Evolutionary conservation across 2,888 invertebrate species (phyloP).

Genomic region (Clepsis dumicolana): DNA sequence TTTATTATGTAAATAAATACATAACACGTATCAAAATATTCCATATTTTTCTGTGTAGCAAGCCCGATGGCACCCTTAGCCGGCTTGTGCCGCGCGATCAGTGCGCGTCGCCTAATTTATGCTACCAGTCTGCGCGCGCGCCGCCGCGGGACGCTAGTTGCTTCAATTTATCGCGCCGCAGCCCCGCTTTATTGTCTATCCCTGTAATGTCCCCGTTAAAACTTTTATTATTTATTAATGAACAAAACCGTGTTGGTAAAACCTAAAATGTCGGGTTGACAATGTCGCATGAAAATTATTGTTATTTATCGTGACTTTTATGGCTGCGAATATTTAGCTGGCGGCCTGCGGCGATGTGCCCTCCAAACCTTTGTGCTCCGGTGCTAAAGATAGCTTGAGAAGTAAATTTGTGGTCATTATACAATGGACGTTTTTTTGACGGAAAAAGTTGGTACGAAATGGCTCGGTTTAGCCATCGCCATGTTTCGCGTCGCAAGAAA

Average conservation of each 20-base stretch:
- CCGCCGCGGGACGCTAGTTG: constrained; percentile 65
- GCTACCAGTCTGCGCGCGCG: constrained; percentile 55
- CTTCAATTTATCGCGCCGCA: constrained; percentile 65
- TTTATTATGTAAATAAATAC: no score
- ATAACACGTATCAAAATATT: no score
- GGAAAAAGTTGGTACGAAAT: no score
- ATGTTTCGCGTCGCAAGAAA: no score
- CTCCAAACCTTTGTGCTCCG: constrained; percentile 25
- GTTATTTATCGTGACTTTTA: constrained; percentile 41
- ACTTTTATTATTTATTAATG: constrained; percentile 75
- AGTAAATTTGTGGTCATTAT: constrained; percentile 2
- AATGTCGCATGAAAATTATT: constrained; percentile 40
- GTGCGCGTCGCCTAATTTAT: constrained; percentile 59
- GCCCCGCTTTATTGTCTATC: constrained; percentile 55
- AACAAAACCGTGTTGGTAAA: constrained; percentile 34
- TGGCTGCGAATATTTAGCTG: constrained; percentile 37
- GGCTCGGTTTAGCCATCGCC: no score
- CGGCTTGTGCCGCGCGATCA: constrained; percentile 11
- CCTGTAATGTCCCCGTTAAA: constrained; percentile 47
- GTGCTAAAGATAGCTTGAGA: constrained; percentile 17
- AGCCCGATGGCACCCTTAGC: constrained; percentile 7
- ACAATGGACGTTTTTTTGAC: not conserved
- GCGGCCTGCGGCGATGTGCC: constrained; percentile 28
- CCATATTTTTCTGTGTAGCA: no score
- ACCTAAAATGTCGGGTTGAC: constrained; percentile 35